Evolutionary conservation across 2,113 vertebrate genomes (phyloP).

Genomic region (Toxotes jaculatrix): DNA sequence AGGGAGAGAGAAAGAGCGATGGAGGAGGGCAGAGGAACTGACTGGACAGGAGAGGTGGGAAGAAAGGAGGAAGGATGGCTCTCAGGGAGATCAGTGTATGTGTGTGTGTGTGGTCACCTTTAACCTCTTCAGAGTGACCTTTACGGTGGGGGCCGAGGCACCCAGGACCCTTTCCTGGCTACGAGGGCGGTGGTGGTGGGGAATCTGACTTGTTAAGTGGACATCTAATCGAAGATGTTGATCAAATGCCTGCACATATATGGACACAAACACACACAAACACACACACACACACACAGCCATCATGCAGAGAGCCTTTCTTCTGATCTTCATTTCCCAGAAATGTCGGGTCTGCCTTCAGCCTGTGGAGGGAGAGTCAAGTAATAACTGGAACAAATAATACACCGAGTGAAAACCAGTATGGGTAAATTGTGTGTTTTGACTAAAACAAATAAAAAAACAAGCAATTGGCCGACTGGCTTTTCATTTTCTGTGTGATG

Average conservation of each 20-base stretch:
- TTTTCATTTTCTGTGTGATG: slow-evolving; percentile 33
- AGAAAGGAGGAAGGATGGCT: slow-evolving; percentile 63
- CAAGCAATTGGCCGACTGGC: slow-evolving; percentile 66
- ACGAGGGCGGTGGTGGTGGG: slow-evolving; percentile 40
- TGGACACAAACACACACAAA: slow-evolving; percentile 40
- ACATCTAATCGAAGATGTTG: slow-evolving; percentile 79
- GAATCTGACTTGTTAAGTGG: slow-evolving; percentile 76
- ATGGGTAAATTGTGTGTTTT: slow-evolving; percentile 85
- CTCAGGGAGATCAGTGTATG: slow-evolving; percentile 36
- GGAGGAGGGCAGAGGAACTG: slow-evolving; percentile 67
- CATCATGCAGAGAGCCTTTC: slow-evolving; percentile 58
- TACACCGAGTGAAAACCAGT: slow-evolving; percentile 75
- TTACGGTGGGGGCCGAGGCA: slow-evolving; percentile 53
- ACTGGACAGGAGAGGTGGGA: slow-evolving; percentile 67
- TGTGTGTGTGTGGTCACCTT: slow-evolving; percentile 66
- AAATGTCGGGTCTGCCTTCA: slow-evolving; percentile 67
- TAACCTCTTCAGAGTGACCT: slow-evolving; percentile 76
- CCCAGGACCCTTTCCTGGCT: slow-evolving; percentile 42
- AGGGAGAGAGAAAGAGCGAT: slow-evolving; percentile 63
- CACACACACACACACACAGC: slow-evolving; percentile 23
- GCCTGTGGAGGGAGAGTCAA: slow-evolving; percentile 68
- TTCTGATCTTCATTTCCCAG: slow-evolving; percentile 63
- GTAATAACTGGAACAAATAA: slow-evolving; percentile 77
- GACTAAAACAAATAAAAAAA: slow-evolving; percentile 83
- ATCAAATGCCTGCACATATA: slow-evolving; percentile 72